phyloP scores from a whole-genome alignment of 2,888 invertebrate genomes.

The Amphipyra berbera region DNA sequence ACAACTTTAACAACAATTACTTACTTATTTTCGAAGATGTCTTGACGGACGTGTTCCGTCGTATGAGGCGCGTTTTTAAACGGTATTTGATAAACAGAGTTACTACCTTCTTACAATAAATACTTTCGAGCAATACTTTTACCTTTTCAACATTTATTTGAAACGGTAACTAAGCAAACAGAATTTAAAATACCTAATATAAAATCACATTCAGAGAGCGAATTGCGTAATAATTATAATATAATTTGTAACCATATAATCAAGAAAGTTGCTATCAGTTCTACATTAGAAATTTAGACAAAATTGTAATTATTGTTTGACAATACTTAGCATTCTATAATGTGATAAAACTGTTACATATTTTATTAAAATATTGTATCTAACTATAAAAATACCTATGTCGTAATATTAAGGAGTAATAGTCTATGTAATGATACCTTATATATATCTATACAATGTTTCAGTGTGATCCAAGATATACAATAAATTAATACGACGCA shows the following conservation, averaged over 20 bases:
- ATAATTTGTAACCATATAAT: neutral
- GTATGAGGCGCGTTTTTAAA: neutral
- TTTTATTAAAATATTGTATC: conserved; percentile 42
- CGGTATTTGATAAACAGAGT: conserved; percentile 8
- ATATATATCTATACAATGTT: conserved; percentile 34
- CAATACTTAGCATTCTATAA: conserved; percentile 16
- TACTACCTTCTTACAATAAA: conserved; percentile 1
- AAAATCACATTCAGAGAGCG: conserved; percentile 44
- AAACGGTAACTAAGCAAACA: conserved; percentile 12
- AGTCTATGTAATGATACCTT: conserved; percentile 49
- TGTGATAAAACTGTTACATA: conserved; percentile 27
- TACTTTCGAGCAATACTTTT: neutral
- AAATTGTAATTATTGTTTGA: conserved; percentile 17
- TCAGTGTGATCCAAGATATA: conserved; percentile 55
- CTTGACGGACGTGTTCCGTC: conserved; percentile 1
- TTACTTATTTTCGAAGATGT: conserved; percentile 17
- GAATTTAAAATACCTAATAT: conserved; percentile 10
- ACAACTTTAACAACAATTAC: conserved; percentile 57
- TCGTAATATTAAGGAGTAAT: conserved; percentile 38
- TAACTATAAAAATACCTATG: conserved; percentile 56
- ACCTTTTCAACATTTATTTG: conserved; percentile 10
- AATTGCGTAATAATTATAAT: conserved; percentile 3
- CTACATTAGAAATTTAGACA: neutral
- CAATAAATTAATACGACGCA: conserved; percentile 45
- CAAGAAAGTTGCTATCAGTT: neutral